These are phyloP conservation scores for Brachionichthys hirsutus DNA, from an alignment of 2,113 vertebrate species.

Conservation along the genomic window DNA sequence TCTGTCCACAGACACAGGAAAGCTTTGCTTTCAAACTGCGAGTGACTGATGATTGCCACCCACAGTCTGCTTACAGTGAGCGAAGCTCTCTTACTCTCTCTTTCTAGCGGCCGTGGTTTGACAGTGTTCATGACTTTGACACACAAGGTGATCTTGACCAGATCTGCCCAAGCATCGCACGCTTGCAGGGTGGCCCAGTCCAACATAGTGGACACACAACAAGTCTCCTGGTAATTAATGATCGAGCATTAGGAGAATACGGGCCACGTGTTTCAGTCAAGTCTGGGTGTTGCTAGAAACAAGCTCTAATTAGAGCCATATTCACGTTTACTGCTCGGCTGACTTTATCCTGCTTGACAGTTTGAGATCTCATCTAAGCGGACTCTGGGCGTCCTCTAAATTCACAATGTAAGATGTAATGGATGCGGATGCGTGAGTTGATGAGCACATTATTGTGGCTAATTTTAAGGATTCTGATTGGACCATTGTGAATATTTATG, in stretches of 20 bases:
- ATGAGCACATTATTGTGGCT: no score
- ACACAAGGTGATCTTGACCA: constrained; percentile 30
- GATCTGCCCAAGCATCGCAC: constrained; percentile 16
- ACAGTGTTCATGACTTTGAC: constrained; percentile 20
- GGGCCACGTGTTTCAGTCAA: constrained; percentile 11
- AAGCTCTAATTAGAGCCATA: constrained; percentile 29
- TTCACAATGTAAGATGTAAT: no score
- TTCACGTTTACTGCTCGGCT: constrained; percentile 1
- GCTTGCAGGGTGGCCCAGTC: constrained; percentile 32
- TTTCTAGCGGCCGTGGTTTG: constrained; percentile 3
- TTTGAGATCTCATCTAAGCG: background rate
- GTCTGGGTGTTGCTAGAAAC: constrained; percentile 25
- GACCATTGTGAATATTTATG: no score
- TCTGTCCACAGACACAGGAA: background rate
- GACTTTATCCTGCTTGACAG: background rate
- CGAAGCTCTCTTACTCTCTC: constrained; percentile 3
- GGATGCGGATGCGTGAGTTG: no score
- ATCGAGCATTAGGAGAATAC: constrained; percentile 15
- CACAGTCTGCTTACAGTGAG: constrained; percentile 18
- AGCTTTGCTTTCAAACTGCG: constrained; percentile 13
- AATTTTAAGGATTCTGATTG: no score
- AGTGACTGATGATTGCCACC: constrained; percentile 14
- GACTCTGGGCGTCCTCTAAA: no score
- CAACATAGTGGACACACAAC: constrained; percentile 19
- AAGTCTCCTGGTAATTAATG: constrained; percentile 40